phyloP scores from a whole-genome alignment of 2,888 invertebrate genomes.

The Cheilosia urbana region DNA sequence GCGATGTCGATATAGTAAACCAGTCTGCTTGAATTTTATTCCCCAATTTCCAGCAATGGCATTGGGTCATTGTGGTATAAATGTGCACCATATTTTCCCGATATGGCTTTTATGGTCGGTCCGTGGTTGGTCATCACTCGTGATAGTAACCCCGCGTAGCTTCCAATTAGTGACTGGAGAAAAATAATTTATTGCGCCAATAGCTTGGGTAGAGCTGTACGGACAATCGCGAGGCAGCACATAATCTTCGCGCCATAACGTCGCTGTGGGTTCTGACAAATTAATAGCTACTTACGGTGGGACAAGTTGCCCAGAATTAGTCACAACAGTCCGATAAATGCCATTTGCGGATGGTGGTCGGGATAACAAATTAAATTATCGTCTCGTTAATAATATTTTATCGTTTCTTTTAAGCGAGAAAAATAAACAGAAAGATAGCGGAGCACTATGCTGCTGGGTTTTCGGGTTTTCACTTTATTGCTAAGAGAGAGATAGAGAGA shows the following conservation, averaged over 20 bases:
- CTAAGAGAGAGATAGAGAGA: too few species aligned
- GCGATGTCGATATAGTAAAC: slow-evolving; percentile 48
- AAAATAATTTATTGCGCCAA: slow-evolving; percentile 55
- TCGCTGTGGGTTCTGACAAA: slow-evolving; percentile 65
- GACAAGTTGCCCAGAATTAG: slow-evolving; percentile 67
- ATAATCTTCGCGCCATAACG: slow-evolving; percentile 58
- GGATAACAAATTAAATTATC: slow-evolving; percentile 62
- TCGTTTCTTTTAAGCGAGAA: slow-evolving; percentile 41
- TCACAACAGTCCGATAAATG: slow-evolving; percentile 75
- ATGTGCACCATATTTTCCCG: slow-evolving; percentile 63
- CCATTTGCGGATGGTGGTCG: slow-evolving; percentile 45
- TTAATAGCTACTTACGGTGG: slow-evolving; percentile 72
- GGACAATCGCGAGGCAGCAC: slow-evolving; percentile 28
- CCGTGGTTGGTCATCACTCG: slow-evolving; percentile 36
- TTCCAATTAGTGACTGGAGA: slow-evolving; percentile 65
- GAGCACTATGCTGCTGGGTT: neutral
- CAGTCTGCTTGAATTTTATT: slow-evolving; percentile 71
- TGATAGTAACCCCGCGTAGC: slow-evolving; percentile 41
- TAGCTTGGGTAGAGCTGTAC: slow-evolving; percentile 39
- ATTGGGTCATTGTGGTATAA: slow-evolving; percentile 68
- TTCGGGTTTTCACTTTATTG: neutral
- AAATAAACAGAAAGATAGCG: slow-evolving; percentile 17
- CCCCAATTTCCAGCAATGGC: slow-evolving; percentile 60
- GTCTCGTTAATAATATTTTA: slow-evolving; percentile 74
- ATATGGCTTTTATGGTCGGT: slow-evolving; percentile 49